Evolutionary conservation across 1,140 invertebrate species (phyloP), one percentile per base, ranked within the genome.

Genomic region (Psix sp.): DNA sequence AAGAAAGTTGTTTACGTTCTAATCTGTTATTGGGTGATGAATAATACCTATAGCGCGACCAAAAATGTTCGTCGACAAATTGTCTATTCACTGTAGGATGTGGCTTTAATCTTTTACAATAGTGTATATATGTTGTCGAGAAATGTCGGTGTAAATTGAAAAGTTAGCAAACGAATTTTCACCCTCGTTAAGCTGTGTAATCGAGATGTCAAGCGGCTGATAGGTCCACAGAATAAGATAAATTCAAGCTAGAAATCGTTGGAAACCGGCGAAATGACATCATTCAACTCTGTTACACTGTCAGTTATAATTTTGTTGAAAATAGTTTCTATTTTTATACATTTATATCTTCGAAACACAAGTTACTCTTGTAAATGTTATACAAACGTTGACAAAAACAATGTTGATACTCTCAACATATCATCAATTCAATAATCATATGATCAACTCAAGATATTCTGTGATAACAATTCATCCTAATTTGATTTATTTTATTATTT

Each of bases 171-270:
- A 74, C 70, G 70, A 74, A 67, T 74, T 74, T 74, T 74, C n/a
- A 67, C 62, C 70, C 62, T 74, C 70, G 70, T 74, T 74, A 74
- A 66, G 43, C 62, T 43, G 56, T 76, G 66, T 76, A 71, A 76
- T 76, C 73, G 66, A 66, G 60, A 71, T 75, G 73, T 62, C 66
- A 71, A 49, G 60, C 39, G 54, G 56, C 54, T 76, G 66, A 56
- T 71, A 71, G 66, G 56, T 66, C 66, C 33, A 31, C 40, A 52
- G 73, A 71, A 71, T 59, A 62, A 70, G 66, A 62, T 76, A 65
- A 73, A 77, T 81, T 80, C 79, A 73, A 75, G 78, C 74, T 74
- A 71, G 72, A 77, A 80, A 77, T 78, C 73, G 73, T 60, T 78
- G 65, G 63, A 66, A 49, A 48, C 54, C 63, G 49, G 48, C 67